Conservation (phyloP, 1,140 invertebrate genomes). For the Pachypsylla venusta region DNA sequence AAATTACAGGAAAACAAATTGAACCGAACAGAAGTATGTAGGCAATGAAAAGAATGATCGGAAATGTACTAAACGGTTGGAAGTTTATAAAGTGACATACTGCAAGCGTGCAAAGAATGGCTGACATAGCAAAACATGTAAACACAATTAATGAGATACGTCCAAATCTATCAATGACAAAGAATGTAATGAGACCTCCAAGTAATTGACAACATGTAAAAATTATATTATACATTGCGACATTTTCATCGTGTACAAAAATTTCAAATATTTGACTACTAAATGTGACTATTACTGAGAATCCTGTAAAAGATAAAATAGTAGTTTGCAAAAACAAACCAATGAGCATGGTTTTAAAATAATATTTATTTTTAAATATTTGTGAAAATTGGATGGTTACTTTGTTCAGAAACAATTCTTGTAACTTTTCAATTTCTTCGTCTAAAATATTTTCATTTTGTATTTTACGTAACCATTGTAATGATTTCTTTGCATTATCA, state of each 20-base stretch:
- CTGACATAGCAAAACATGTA: not conserved
- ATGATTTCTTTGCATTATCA: not conserved
- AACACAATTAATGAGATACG: not conserved
- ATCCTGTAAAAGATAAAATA: not conserved
- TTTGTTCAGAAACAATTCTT: not conserved
- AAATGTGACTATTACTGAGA: not conserved
- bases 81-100: not conserved
- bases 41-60: not conserved
- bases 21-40: not conserved
- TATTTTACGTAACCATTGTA: not conserved
- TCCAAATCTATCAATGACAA: not conserved
- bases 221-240: not conserved
- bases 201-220: not conserved
- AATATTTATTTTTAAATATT: constrained; percentile 6
- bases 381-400: not conserved
- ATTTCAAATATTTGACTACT: constrained; percentile 6
- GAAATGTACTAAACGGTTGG: not conserved
- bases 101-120: not conserved
- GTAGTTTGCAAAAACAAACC: constrained; percentile 4
- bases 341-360: not conserved
- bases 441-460: not conserved
- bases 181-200: not conserved
- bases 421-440: not conserved
- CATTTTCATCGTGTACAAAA: not conserved
- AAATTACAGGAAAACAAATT: not conserved